Percentiles rank a stretch among this genome's conserved stretches.
Conservation (phyloP, 2,797 vertebrate species). For the Rhadinocentrus ornatus region DNA sequence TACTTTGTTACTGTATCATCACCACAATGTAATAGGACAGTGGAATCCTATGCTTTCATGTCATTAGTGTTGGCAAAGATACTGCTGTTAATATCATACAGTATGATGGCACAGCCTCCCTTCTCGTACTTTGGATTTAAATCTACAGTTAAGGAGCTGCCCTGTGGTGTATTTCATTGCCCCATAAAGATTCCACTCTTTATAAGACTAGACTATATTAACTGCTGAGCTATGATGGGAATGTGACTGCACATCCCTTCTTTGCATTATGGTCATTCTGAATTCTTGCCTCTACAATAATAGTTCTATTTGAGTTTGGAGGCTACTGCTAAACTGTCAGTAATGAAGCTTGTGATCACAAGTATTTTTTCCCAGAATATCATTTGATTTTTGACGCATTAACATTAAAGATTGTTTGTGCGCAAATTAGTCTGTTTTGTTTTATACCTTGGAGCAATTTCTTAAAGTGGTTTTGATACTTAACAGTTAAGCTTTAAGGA, state of each 20-base stretch:
- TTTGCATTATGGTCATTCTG: constrained; percentile 2
- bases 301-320: constrained; percentile 22
- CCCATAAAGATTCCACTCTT: constrained; percentile 22
- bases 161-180: not conserved
- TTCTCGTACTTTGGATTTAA: constrained; percentile 16
- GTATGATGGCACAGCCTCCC: constrained; percentile 1
- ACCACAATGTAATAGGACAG: not conserved
- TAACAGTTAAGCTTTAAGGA: constrained; percentile 11
- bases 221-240: not conserved
- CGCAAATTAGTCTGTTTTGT: not conserved
- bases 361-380: constrained; percentile 25
- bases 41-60: not conserved
- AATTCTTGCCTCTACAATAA: constrained; percentile 23
- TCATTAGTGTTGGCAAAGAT: not conserved
- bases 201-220: not conserved
- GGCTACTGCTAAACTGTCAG: constrained; percentile 22
- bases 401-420: constrained; percentile 1
- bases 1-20: not conserved
- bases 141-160: constrained; percentile 10
- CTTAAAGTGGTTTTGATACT: constrained; percentile 14
- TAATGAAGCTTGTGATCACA: constrained; percentile 28
- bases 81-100: not conserved
- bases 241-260: constrained; percentile 32
- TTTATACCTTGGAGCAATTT: not conserved
- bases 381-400: constrained; percentile 27